phyloP scores from a whole-genome alignment of 2,888 invertebrate species.

The Ophion costatus region DNA sequence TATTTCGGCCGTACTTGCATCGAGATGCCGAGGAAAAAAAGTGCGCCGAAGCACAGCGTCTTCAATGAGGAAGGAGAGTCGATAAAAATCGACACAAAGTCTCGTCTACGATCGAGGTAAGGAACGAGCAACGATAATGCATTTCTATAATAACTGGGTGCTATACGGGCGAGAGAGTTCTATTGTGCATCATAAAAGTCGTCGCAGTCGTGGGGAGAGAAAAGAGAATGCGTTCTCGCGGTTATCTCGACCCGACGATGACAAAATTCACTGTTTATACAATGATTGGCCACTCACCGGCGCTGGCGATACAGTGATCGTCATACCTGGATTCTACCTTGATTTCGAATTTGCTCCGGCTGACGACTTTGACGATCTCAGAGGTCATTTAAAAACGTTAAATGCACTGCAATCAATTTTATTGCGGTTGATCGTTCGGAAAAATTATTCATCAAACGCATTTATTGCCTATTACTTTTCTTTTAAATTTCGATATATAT shows the following conservation, averaged over 20 bases:
- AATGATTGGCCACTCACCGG: slow-evolving; percentile 1
- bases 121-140: slow-evolving; percentile 55
- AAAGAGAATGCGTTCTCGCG: slow-evolving; percentile 54
- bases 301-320: neutral
- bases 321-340: neutral
- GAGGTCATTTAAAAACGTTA: neutral
- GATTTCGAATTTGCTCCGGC: too few species aligned
- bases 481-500: too few species aligned
- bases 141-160: slow-evolving; percentile 65
- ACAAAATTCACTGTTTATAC: neutral
- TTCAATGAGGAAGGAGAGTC: slow-evolving; percentile 19
- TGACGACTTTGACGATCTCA: too few species aligned
- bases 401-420: neutral
- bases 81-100: slow-evolving; percentile 38
- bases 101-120: slow-evolving; percentile 20
- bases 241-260: slow-evolving; percentile 33
- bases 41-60: neutral
- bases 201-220: slow-evolving; percentile 21
- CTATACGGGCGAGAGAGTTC: slow-evolving; percentile 40
- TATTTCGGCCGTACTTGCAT: too few species aligned
- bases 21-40: neutral
- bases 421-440: neutral
- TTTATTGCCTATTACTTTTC: neutral
- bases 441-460: neutral
- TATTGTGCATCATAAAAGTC: slow-evolving; percentile 56